Conservation (phyloP, 1,140 invertebrate species). For the Anastrepha obliqua region DNA sequence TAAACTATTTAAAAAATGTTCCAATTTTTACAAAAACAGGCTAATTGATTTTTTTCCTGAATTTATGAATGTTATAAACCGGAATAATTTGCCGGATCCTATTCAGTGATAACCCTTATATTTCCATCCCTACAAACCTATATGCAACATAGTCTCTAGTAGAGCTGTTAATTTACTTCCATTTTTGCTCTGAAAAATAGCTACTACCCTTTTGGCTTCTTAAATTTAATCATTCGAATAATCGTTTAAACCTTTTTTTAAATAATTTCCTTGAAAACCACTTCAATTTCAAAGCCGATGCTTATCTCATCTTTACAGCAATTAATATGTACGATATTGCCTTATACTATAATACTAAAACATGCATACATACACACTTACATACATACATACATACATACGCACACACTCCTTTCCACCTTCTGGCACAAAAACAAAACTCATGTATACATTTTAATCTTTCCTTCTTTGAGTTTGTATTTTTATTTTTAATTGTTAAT, state of each 20-base stretch:
- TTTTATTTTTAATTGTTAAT: conserved; percentile 38
- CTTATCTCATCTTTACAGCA: not conserved
- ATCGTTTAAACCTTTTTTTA: not conserved
- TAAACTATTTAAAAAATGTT: too few relatives aligned
- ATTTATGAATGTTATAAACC: too few relatives aligned
- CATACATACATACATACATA: not conserved
- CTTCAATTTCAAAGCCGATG: not conserved
- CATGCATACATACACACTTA: not conserved
- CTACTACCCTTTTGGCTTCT: too few relatives aligned
- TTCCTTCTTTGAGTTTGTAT: not conserved
- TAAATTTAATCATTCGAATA: not conserved
- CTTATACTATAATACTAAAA: not conserved
- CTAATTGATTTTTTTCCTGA: too few relatives aligned
- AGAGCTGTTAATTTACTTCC: too few relatives aligned
- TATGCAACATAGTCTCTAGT: too few relatives aligned
- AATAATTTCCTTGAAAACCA: not conserved
- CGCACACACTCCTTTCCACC: too few relatives aligned
- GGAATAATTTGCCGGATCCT: too few relatives aligned
- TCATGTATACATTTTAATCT: not conserved
- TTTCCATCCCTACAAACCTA: too few relatives aligned
- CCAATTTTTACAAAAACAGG: too few relatives aligned
- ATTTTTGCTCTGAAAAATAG: too few relatives aligned
- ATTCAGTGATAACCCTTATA: too few relatives aligned
- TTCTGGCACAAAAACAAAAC: not conserved
- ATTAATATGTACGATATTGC: not conserved